Evolutionary conservation across 1,140 invertebrate species (phyloP).

Genomic region (Aphidius ervi): DNA sequence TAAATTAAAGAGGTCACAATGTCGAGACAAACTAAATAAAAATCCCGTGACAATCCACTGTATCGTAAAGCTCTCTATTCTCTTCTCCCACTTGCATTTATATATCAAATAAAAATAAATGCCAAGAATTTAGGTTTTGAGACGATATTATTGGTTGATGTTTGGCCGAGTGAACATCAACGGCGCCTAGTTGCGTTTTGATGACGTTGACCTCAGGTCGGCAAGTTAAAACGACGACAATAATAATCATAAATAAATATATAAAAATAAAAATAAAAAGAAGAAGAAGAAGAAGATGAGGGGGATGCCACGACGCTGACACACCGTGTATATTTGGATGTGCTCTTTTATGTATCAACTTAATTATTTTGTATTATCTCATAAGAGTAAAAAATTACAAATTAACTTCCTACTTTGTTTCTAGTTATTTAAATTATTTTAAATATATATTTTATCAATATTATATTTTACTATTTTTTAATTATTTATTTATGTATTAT

Average conservation of each 20-base stretch:
- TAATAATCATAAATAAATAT: not conserved
- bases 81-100: slow-evolving; percentile 6
- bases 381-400: too few relatives aligned
- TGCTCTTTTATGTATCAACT: slow-evolving; percentile 6
- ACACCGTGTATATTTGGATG: slow-evolving; percentile 32
- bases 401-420: too few relatives aligned
- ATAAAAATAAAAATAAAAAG: slow-evolving; percentile 13
- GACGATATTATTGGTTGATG: not conserved
- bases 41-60: not conserved
- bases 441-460: too few relatives aligned
- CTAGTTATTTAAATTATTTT: too few relatives aligned
- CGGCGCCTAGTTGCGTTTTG: slow-evolving; percentile 11
- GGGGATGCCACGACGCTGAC: slow-evolving; percentile 28
- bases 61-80: not conserved
- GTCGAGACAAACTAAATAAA: slow-evolving; percentile 15
- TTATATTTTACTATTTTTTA: not conserved
- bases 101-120: slow-evolving; percentile 16
- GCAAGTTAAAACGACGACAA: too few relatives aligned
- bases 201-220: slow-evolving; percentile 25
- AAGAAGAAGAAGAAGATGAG: not conserved
- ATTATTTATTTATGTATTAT: not conserved
- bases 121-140: slow-evolving; percentile 14
- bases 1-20: slow-evolving; percentile 8
- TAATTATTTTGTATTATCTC: too few relatives aligned
- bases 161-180: slow-evolving; percentile 14